A percentile compares a stretch with the other conserved stretches of the same genome.
phyloP scores from a whole-genome alignment of 2,113 vertebrate genomes.

The Condylura cristata region DNA sequence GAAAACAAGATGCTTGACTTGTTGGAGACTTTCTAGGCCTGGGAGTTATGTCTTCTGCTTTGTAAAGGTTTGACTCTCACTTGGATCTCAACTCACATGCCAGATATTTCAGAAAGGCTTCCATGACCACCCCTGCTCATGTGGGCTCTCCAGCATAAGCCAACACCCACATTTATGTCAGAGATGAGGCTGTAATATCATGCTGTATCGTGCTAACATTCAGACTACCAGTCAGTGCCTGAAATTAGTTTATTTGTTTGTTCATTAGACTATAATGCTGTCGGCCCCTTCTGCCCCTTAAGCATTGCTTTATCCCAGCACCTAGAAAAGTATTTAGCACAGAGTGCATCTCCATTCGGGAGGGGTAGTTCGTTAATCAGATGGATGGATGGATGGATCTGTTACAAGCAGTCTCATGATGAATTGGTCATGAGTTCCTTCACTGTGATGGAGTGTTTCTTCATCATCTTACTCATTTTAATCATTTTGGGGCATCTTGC shows the following conservation, averaged over 20 bases:
- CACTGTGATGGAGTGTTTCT: background rate
- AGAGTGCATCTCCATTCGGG: background rate
- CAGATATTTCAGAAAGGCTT: background rate
- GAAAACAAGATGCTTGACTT: background rate
- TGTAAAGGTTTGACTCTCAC: background rate
- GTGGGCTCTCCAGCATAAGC: background rate
- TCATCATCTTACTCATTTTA: background rate
- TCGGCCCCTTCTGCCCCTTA: background rate
- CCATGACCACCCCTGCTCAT: background rate
- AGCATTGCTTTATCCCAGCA: background rate
- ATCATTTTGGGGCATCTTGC: background rate
- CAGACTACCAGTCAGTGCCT: background rate
- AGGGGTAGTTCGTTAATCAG: background rate
- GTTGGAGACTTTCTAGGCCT: background rate
- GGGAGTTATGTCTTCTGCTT: background rate
- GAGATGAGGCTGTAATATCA: background rate
- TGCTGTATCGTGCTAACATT: background rate
- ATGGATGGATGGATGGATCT: background rate
- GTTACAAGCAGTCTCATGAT: background rate
- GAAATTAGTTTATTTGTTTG: background rate
- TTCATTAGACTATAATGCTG: background rate
- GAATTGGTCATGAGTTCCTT: background rate
- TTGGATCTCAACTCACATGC: background rate
- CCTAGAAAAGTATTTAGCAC: background rate
- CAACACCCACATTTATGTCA: background rate